phyloP scores from a whole-genome alignment of 1,140 invertebrate species.

The Lamellibrachia luymesi region DNA sequence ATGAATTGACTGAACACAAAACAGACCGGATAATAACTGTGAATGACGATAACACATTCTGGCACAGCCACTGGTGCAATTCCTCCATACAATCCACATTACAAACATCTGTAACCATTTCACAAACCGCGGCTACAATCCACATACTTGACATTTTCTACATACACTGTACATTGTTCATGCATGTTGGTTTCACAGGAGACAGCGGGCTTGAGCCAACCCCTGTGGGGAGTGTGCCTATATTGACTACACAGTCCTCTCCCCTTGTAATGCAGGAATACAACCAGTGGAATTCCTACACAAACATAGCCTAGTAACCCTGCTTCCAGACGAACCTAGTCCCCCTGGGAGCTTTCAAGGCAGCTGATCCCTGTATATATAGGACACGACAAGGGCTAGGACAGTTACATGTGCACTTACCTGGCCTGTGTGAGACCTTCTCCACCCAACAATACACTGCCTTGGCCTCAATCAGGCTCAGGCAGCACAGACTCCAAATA shows the following conservation, averaged over 20 bases:
- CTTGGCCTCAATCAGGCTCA: too few species aligned
- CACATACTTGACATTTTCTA: background rate
- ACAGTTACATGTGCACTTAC: too few species aligned
- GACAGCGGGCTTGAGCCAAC: background rate
- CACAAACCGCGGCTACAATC: background rate
- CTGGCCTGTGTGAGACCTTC: too few species aligned
- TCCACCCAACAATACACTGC: too few species aligned
- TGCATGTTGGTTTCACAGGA: too few species aligned
- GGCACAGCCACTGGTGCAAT: background rate
- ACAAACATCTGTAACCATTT: conserved; percentile 1
- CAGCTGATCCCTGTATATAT: too few species aligned
- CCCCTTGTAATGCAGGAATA: background rate
- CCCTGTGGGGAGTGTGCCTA: background rate
- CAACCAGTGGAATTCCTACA: background rate
- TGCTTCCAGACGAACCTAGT: background rate
- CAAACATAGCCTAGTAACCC: background rate
- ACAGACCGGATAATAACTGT: background rate
- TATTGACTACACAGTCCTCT: background rate
- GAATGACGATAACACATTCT: background rate
- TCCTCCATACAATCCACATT: background rate
- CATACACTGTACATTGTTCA: background rate
- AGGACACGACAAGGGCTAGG: too few species aligned
- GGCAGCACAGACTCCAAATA: too few species aligned
- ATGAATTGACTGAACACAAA: background rate
- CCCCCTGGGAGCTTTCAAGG: too few species aligned